Base-by-base conservation (phyloP, 1,140 invertebrate genomes). In the Armadillidium nasatum region DNA sequence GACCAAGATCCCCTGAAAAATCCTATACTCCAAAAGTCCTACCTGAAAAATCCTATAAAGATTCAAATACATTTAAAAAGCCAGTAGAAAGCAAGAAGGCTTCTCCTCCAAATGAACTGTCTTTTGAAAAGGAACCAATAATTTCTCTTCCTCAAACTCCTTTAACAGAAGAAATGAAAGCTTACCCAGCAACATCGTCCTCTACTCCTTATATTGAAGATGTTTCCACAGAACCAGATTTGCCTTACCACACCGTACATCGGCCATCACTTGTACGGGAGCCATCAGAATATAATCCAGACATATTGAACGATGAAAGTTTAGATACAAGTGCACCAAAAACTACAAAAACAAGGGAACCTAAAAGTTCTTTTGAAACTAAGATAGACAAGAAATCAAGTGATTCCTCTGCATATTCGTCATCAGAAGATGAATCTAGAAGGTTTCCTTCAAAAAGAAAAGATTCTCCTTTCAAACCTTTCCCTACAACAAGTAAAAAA, bases 71-170 rank as follows among this genome's bases (percentile, higher is more conserved):
- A 67, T 70, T 15, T 15, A 33, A 33, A 33, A 70, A 70, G 4
- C 68, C 68, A 11, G 19, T 70, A 21, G 68, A 23, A 21, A 70
- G 1, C n/a, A 13, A 70, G 11, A 70, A 21, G 21, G 19, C 68
- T n/a, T 67, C 43, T 13, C n/a, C 21, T 10, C 71, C 74, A 23
- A 66, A 44, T 43, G 67, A 46, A 6, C 46, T 60, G 13, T 11
- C 11, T 66, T 15, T 73, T 68, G 19, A 70, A 73, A 72, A 72
- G 10, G 75, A 77, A 21, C 80, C 80, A 11, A 73, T 81, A 7
- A 70, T 81, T 7, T 76, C 80, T 19, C 69, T 81, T 21, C 80
- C 80, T 11, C 74, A 79, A 75, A 81, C 80, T n/a, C 80, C 80
- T 33, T 74, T 81, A 75, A 79, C 75, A 60, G 80, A 81, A 74